A percentile compares a stretch with the other conserved stretches of the same genome.
Conservation (phyloP, 2,797 vertebrate species). For the Passerculus sandwichensis region DNA sequence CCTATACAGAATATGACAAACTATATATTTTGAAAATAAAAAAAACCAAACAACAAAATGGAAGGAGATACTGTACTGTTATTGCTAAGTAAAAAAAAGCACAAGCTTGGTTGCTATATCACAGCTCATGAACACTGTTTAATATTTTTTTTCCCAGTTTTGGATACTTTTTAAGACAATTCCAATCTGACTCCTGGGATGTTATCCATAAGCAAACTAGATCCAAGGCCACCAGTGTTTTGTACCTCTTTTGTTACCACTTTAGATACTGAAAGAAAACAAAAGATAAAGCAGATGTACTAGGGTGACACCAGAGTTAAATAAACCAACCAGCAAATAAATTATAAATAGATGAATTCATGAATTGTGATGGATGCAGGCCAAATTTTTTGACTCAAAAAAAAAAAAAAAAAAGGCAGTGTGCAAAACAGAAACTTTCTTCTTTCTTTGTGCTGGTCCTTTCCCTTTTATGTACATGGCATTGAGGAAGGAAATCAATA, state of each 20-base stretch:
- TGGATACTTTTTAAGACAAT: not conserved
- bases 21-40: not conserved
- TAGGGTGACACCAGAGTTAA: not conserved
- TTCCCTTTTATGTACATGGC: not conserved
- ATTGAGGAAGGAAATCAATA: not conserved
- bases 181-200: not conserved
- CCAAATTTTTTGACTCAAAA: not conserved
- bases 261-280: not conserved
- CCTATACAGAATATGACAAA: not conserved
- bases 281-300: not conserved
- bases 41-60: not conserved
- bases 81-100: not conserved
- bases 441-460: not conserved
- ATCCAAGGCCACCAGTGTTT: not conserved
- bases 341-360: not conserved
- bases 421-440: not conserved
- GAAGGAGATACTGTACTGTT: not conserved
- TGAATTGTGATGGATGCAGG: not conserved
- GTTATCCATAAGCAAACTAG: not conserved
- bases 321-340: not conserved
- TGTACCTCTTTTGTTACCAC: not conserved
- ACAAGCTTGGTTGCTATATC: not conserved
- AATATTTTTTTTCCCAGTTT: not conserved
- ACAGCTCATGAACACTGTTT: not conserved
- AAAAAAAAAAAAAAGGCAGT: accelerated